A percentile compares a stretch with the other conserved stretches of the same genome.
These are phyloP conservation scores for Chromoteleia sp. DNA, from an alignment of 2,888 invertebrate genomes.

Conservation along the genomic window DNA sequence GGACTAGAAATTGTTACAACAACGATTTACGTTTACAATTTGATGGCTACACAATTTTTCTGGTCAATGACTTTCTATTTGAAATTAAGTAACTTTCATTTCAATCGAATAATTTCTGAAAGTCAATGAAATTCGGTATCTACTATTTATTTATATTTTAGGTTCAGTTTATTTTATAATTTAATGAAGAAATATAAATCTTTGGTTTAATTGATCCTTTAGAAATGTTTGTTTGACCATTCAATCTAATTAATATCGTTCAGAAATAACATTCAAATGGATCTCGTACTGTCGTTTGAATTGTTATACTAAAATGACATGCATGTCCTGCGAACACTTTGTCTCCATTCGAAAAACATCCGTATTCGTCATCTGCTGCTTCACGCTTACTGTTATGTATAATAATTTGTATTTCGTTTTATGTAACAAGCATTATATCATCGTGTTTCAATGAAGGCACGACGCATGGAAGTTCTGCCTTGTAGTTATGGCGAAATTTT, in stretches of 20 bases:
- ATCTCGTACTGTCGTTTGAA: slow-evolving; percentile 4
- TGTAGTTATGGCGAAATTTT: slow-evolving; percentile 64
- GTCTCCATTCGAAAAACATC: slow-evolving; percentile 15
- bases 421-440: slow-evolving; percentile 73
- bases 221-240: too few species aligned
- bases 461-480: slow-evolving; percentile 82
- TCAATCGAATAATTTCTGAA: too few species aligned
- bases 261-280: slow-evolving; percentile 1
- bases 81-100: slow-evolving; percentile 4
- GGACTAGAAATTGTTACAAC: slow-evolving; percentile 36
- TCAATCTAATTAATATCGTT: too few species aligned
- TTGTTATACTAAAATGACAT: slow-evolving; percentile 16
- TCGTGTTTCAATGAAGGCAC: slow-evolving; percentile 78
- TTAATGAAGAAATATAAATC: too few species aligned
- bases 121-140: too few species aligned
- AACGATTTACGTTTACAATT: slow-evolving; percentile 1
- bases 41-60: not conserved
- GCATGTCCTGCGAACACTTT: slow-evolving; percentile 39
- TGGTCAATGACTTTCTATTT: not conserved
- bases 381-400: slow-evolving; percentile 53
- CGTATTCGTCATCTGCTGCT: slow-evolving; percentile 27
- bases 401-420: slow-evolving; percentile 55
- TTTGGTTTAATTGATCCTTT: too few species aligned
- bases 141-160: too few species aligned
- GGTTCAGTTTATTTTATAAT: too few species aligned